Conservation (phyloP, 2,888 invertebrate genomes). For the Pachydiplax longipennis region DNA sequence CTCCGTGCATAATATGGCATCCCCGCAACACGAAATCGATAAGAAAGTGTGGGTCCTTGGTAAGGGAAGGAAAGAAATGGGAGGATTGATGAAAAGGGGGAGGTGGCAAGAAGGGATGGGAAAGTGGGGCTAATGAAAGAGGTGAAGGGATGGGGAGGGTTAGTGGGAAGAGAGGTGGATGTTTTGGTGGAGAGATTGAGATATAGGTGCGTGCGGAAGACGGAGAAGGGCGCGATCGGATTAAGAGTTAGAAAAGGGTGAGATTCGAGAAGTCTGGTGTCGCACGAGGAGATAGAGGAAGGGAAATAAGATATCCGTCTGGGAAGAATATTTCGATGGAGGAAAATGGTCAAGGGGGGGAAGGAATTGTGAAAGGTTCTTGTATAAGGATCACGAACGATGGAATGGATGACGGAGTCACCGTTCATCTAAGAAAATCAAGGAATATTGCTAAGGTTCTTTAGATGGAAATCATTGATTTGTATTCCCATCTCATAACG, state of each 20-base stretch:
- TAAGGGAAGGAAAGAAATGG: neutral
- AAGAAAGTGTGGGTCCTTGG: neutral
- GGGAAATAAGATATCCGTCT: slow-evolving; percentile 21
- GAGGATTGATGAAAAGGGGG: too few relatives aligned
- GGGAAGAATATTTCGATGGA: neutral
- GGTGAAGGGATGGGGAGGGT: neutral
- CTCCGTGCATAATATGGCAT: neutral
- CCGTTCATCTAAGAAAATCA: neutral
- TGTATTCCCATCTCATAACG: too few relatives aligned
- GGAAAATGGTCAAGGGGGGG: neutral
- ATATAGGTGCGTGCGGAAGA: neutral
- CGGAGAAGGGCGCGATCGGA: neutral
- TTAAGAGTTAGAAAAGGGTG: neutral
- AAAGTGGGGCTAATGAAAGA: neutral
- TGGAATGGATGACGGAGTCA: neutral
- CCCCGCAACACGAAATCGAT: neutral
- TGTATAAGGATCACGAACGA: neutral
- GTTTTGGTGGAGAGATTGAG: neutral
- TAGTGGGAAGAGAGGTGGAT: too few relatives aligned
- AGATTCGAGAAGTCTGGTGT: neutral
- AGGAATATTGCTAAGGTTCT: neutral
- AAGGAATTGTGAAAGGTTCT: neutral
- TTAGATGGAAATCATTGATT: too few relatives aligned
- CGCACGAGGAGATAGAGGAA: neutral
- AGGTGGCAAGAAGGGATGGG: neutral